Base-by-base conservation (phyloP, 2,797 vertebrate genomes). In the Brachyalestes nurse region DNA sequence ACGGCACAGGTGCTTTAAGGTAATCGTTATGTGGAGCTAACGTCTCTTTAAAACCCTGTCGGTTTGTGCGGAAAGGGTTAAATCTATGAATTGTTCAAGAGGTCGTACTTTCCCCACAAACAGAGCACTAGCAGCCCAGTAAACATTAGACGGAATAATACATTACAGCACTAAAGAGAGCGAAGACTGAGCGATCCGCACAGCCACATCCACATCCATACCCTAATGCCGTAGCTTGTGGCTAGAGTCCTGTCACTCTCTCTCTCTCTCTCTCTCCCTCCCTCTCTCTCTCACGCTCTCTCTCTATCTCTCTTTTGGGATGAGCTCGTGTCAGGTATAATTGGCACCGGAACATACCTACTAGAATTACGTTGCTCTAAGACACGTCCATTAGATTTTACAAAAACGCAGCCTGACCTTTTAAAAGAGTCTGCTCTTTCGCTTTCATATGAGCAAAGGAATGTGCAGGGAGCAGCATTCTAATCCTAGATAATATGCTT, bases 101-200 rank as follows among this genome's bases (percentile, higher is more conserved):
- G 74, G 75, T 72, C 65, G 38, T 77, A 72, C 79, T 79, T 84
- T 75, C 70, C 47, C 49, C 62, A 34, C 21, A 78, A 82, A 80
- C 60, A 80, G 21, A 66, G 80, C 75, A 64, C 75, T 51, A 73
- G 80, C 79, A 82, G 81, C 45, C 70, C 58, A 77, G 82, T 84
- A 86, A 84, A 84, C 79, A 86, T 82, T 51, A 85, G 77, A 85
- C 67, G 62, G 83, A 86, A 88, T 86, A 85, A 86, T 81, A 85
- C 78, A 85, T 84, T 79, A 84, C 38, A 84, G 73, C 62, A 62
- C 75, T 85, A 79, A 81, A 84, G 78, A 84, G 83, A 80, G 55
- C 71, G 78, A 75, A 84, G 77, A 70, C 79, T 78, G 79, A 79
- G 78, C 69, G 70, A 72, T 66, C 72, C 84, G 70, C 76, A 69